Evolutionary conservation across 2,113 vertebrate genomes (phyloP).

Genomic region (Oxygymnocypris stewartii): DNA sequence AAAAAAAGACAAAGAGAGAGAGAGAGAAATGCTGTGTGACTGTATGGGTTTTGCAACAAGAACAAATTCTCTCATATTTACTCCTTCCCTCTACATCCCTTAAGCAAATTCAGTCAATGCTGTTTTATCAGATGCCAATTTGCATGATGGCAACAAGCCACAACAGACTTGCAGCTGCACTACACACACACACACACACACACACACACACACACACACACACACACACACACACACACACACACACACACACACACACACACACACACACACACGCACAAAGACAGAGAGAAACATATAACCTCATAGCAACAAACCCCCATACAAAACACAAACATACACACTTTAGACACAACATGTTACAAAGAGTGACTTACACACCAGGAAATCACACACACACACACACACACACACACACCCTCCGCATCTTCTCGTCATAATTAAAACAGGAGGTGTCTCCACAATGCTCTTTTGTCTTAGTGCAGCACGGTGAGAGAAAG

Average conservation of each 20-base stretch:
- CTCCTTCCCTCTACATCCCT: constrained; percentile 63
- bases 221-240: no score
- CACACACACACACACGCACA: no score
- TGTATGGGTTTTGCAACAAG: constrained; percentile 69
- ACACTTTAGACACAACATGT: not conserved
- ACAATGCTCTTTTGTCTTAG: constrained; percentile 80
- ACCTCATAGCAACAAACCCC: not conserved
- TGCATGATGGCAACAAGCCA: constrained; percentile 79
- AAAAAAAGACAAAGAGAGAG: constrained; percentile 15
- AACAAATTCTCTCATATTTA: constrained; percentile 73
- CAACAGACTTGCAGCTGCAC: constrained; percentile 69
- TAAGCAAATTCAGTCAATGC: constrained; percentile 68
- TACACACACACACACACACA: constrained; percentile 41
- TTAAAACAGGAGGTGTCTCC: constrained; percentile 77
- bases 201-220: constrained; percentile 29
- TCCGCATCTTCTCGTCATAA: constrained; percentile 68
- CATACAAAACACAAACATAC: not conserved
- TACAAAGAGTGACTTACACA: not conserved
- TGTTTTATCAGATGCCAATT: constrained; percentile 74
- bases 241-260: no score
- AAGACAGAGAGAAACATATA: not conserved
- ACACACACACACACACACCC: constrained; percentile 52
- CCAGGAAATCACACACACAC: constrained; percentile 25
- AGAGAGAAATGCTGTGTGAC: constrained; percentile 58
- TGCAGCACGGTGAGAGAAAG: constrained; percentile 61